A percentile compares a stretch with the other conserved stretches of the same genome.
These are phyloP conservation scores for Montipora capricornis DNA, from an alignment of 64 coral and sea anemone genomes.

Conservation along the genomic window DNA sequence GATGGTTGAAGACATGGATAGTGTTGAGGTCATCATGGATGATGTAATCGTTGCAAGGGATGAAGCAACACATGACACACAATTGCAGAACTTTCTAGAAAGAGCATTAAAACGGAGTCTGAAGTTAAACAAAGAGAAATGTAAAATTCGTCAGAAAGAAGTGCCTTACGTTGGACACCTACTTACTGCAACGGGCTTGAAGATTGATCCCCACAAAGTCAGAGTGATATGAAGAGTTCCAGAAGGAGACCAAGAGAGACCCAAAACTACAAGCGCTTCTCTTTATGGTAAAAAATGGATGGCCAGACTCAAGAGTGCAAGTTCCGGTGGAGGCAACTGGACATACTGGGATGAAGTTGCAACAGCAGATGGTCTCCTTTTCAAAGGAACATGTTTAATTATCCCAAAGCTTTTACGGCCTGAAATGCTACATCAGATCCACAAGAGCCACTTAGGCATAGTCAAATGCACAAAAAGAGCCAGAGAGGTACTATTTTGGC, in stretches of 20 bases:
- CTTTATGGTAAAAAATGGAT: not conserved
- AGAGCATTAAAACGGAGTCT: slow-evolving; percentile 45
- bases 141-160: slow-evolving; percentile 27
- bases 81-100: slow-evolving; percentile 24
- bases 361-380: slow-evolving; percentile 42
- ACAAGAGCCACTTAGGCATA: slow-evolving; percentile 33
- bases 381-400: slow-evolving; percentile 50
- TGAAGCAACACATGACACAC: slow-evolving; percentile 42
- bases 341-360: slow-evolving; percentile 55
- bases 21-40: slow-evolving; percentile 71
- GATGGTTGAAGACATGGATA: slow-evolving; percentile 68
- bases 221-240: not conserved
- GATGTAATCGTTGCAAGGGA: slow-evolving; percentile 58
- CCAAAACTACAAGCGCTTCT: not conserved
- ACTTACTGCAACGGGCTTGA: slow-evolving; percentile 25
- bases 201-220: slow-evolving; percentile 48
- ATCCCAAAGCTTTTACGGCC: slow-evolving; percentile 17
- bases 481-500: slow-evolving; percentile 30
- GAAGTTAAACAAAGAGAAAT: slow-evolving; percentile 55
- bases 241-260: not conserved
- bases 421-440: slow-evolving; percentile 47
- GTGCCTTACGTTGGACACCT: slow-evolving; percentile 72
- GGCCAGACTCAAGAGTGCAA: not conserved
- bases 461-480: not conserved
- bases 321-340: slow-evolving; percentile 24